Base-by-base conservation (phyloP, 2,113 vertebrate genomes). In the Oreocharis arfaki region DNA sequence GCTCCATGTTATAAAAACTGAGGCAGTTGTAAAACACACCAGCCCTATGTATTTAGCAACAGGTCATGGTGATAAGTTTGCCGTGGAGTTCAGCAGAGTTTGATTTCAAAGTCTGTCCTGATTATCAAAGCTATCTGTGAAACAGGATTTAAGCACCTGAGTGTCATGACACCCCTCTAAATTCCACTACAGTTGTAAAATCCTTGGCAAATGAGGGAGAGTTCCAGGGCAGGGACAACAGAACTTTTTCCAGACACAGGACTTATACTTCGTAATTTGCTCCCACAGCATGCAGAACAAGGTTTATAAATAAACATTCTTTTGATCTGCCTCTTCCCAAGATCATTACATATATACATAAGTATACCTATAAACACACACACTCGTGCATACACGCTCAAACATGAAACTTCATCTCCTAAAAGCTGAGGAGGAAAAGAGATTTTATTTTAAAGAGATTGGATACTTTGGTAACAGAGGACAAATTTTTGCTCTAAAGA, bases 21-120 rank as follows among this genome's bases (percentile, higher is more conserved):
- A 30, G 78, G 20, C 65, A 77, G 96, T n/a, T 90, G 65, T 94
- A 88, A 96, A 96, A 63, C 75, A 49, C 37, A 68, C 50, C 78
- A 84, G 68, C 23, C 35, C 46, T 59, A 23, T 9, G 41, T 93
- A 86, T 95, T 95, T 96, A 94, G 94, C 92, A 96, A 97, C 71
- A 95, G 91, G 90, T 97, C 89, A 94, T 7, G 50, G 69, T 79
- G 84, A 76, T 94, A 93, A 81, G 92, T 88, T 91, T 96, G 90
- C 82, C 90, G 92, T 84, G 64, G 64, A 89, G 78, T 85, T 97
- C 91, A 95, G 70, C 90, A 80, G 80, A 95, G 88, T 95, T 94
- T 92, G 76, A 95, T 96, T 95, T 97, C 93, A 97, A 96, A 95
- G 92, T 96, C 93, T 97, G 44, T 75, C 63, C 77, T 65, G 92